Conservation (phyloP, 2,797 vertebrate species). For the Yasuhikotakia modesta region DNA sequence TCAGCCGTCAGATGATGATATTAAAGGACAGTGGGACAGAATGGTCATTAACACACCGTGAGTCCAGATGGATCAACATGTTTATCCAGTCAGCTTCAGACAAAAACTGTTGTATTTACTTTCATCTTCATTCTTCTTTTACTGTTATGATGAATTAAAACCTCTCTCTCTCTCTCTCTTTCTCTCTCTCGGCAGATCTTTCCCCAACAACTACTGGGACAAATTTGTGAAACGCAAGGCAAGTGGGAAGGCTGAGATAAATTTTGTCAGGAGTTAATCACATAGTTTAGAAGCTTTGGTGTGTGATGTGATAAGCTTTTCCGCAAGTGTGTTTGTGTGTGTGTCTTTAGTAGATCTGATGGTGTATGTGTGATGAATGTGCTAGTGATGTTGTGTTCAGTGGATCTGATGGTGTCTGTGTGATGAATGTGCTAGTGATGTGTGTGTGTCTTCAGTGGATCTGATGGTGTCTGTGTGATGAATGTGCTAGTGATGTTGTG, state of each 20-base stretch:
- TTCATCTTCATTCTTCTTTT: no score
- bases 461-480: not conserved
- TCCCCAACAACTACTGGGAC: slow-evolving; percentile 99
- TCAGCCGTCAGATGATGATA: slow-evolving; percentile 97
- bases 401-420: slow-evolving; percentile 5
- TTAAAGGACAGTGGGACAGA: slow-evolving; percentile 98
- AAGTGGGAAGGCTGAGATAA: slow-evolving; percentile 59
- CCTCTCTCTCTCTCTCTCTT: slow-evolving; percentile 51
- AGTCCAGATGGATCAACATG: slow-evolving; percentile 64
- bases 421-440: no score
- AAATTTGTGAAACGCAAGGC: slow-evolving; percentile 99
- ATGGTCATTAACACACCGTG: slow-evolving; percentile 98
- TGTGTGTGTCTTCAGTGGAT: no score
- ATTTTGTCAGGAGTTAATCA: not conserved
- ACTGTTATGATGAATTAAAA: no score
- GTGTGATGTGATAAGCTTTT: not conserved
- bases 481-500: not conserved
- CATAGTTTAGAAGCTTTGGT: no score
- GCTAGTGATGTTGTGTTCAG: not conserved
- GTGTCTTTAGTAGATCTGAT: not conserved
- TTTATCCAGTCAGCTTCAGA: no score
- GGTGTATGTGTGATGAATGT: not conserved
- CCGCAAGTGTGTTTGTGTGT: not conserved
- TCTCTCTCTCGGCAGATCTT: slow-evolving; percentile 89
- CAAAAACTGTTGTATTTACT: no score